Conservation (phyloP, 2,113 vertebrate species). For the Mustela nigripes region DNA sequence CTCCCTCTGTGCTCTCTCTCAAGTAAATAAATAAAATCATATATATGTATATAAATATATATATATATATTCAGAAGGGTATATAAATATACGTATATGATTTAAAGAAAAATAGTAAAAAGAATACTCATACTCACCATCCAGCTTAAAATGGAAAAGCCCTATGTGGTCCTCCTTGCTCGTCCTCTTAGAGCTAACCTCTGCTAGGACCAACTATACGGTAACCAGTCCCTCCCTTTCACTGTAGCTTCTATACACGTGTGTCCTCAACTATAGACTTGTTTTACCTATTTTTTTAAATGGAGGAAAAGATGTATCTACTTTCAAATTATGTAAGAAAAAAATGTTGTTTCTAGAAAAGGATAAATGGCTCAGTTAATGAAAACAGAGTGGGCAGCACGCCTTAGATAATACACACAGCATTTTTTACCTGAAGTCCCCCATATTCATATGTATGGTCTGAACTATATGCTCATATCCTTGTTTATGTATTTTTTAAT, state of each 20-base stretch:
- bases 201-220: not conserved
- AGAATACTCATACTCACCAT: not conserved
- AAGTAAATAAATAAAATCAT: too few relatives aligned
- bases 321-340: constrained; percentile 21
- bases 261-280: not conserved
- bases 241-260: not conserved
- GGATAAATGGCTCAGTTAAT: not conserved
- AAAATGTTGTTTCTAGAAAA: constrained; percentile 37
- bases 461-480: not conserved
- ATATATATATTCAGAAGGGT: not conserved
- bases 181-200: not conserved
- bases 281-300: constrained; percentile 25
- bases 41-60: too few relatives aligned
- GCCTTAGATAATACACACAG: not conserved
- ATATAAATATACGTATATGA: not conserved
- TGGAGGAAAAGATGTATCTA: constrained; percentile 22
- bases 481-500: not conserved
- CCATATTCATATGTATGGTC: not conserved
- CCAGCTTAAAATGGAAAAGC: not conserved
- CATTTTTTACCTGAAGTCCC: not conserved
- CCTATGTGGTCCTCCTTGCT: not conserved
- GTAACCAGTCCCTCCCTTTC: not conserved
- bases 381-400: not conserved
- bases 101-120: not conserved
- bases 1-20: too few relatives aligned